Conservation (phyloP, 1,140 invertebrate genomes). For the Drosophila serrata region DNA sequence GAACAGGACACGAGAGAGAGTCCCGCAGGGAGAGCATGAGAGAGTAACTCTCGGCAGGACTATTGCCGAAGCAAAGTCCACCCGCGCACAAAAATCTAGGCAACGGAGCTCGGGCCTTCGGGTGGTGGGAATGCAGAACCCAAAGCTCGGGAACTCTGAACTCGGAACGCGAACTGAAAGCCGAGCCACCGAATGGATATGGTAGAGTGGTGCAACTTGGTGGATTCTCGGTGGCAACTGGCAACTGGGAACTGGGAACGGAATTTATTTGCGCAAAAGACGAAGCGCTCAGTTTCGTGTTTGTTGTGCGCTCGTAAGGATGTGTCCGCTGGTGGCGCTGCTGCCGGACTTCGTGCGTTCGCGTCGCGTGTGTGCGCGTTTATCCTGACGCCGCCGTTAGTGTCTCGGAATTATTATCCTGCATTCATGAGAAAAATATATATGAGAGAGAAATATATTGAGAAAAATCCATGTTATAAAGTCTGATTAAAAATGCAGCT, state of each 20-base stretch:
- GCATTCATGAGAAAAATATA: constrained; percentile 1
- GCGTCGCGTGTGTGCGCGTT: constrained; percentile 80
- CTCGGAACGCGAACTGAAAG: constrained; percentile 9
- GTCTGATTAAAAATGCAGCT: constrained; percentile 45
- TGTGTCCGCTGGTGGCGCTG: constrained; percentile 80
- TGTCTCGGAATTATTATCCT: constrained; percentile 29
- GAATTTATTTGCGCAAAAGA: constrained; percentile 79
- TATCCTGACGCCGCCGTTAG: constrained; percentile 57
- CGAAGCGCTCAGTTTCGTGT: constrained; percentile 84
- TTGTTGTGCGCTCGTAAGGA: constrained; percentile 85
- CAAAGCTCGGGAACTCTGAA: constrained; percentile 13
- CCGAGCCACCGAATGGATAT: constrained; percentile 25
- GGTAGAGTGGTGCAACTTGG: constrained; percentile 26
- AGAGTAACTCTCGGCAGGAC: constrained; percentile 29
- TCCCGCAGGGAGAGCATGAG: neutral
- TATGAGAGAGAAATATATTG: constrained; percentile 3
- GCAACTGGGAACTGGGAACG: constrained; percentile 54
- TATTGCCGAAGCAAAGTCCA: constrained; percentile 44
- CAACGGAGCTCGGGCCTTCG: constrained; percentile 45
- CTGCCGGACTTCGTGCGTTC: constrained; percentile 79
- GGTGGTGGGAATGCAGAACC: constrained; percentile 46
- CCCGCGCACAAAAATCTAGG: constrained; percentile 62
- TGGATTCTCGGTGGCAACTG: constrained; percentile 13
- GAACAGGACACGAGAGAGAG: constrained; percentile 14
- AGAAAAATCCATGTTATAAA: neutral